Base-by-base conservation (phyloP, 2,888 invertebrate genomes). In the Drosophila leonis region DNA sequence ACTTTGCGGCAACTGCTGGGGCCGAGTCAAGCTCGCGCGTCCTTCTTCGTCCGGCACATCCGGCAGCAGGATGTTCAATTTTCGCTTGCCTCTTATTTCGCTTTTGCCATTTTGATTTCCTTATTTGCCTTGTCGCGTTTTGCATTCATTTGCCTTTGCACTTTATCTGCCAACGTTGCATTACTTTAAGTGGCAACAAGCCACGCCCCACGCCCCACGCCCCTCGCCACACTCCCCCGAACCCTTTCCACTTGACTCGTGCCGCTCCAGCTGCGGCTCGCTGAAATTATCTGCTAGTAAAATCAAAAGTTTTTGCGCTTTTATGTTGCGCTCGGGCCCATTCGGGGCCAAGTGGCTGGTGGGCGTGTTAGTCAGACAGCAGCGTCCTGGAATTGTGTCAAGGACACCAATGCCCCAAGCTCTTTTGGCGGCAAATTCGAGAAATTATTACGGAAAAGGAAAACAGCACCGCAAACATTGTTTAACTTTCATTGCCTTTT, bases 61-160 rank as follows among this genome's bases (percentile, higher is more conserved):
- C 88, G 80, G 88, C 85, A 48, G 79, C 88, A 82, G 86, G 86
- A 86, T 88, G 87, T 86, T 88, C 84, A 88, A 88, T 86, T 86
- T 86, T 86, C 89, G 82, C 87, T 75, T 73, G 84, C 79, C 84
- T 86, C 82, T 88, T 83, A 77, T 82, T 88, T 82, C 72, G 83
- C 80, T 78, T 78, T 72, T 75, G 76, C 82, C 83, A 83, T 88
- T 86, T 86, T 86, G 84, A 84, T 88, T 86, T 84, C 87, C 87
- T 86, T 88, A 84, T 85, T 85, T 88, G 85, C 81, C 84, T 83
- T 81, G 83, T 79, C 83, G 82, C 82, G 71, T 68, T 76, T 79
- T 79, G 76, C 75, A 78, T 71, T 75, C 65, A 64, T 78, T 80
- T 81, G 83, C 71, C 77, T 83, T 68, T 78, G 68, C 76, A 76